Conservation (phyloP, 1,140 invertebrate species). For the Zaprionus lachaisei region DNA sequence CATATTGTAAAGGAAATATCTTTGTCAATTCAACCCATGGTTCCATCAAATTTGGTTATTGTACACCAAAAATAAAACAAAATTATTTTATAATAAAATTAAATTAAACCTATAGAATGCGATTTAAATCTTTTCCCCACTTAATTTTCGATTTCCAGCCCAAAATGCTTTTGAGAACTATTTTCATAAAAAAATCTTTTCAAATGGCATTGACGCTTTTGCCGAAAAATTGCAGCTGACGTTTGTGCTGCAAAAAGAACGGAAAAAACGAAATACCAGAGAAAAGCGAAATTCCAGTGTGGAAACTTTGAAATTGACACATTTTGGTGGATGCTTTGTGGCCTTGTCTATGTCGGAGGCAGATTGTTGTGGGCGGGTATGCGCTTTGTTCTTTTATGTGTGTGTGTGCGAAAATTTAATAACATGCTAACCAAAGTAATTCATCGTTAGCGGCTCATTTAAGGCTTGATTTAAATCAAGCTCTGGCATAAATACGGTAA, state of each 20-base stretch:
- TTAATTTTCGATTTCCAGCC: background rate
- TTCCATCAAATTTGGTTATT: too few relatives aligned
- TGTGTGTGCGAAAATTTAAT: slow-evolving; percentile 23
- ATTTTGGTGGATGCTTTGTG: slow-evolving; percentile 43
- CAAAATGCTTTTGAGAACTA: slow-evolving; percentile 5
- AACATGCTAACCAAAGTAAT: slow-evolving; percentile 18
- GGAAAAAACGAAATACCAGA: slow-evolving; percentile 10
- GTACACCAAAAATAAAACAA: too few relatives aligned
- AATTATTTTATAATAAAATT: too few relatives aligned
- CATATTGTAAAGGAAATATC: too few relatives aligned
- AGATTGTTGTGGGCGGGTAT: slow-evolving; percentile 13
- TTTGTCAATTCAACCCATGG: too few relatives aligned
- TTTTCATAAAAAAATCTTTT: background rate
- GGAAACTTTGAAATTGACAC: slow-evolving; percentile 43
- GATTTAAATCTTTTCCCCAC: background rate
- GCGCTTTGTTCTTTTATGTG: slow-evolving; percentile 8
- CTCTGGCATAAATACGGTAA: slow-evolving; percentile 34
- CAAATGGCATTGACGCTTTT: slow-evolving; percentile 13
- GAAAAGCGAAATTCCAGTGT: slow-evolving; percentile 16
- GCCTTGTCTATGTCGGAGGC: slow-evolving; percentile 18
- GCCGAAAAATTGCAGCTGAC: slow-evolving; percentile 12
- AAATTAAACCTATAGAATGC: too few relatives aligned
- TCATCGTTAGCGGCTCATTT: slow-evolving; percentile 47
- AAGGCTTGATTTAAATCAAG: slow-evolving; percentile 49
- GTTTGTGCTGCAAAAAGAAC: slow-evolving; percentile 1